A percentile compares a stretch with the other conserved stretches of the same genome.
These are phyloP conservation scores for Cardiocondyla obscurior DNA, from an alignment of 1,140 invertebrate genomes.

Conservation along the genomic window DNA sequence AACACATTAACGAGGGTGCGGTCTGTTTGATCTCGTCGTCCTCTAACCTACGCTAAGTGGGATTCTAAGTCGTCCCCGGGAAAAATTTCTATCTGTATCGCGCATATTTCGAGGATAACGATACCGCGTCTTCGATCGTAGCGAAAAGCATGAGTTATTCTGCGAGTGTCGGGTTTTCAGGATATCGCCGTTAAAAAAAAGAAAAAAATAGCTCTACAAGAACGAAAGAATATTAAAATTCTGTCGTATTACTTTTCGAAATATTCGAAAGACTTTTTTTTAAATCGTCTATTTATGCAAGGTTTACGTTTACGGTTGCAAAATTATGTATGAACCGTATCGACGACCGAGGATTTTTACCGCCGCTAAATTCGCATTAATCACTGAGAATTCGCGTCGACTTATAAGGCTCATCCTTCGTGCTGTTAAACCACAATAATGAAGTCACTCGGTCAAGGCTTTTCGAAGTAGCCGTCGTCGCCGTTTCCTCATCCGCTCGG, in stretches of 20 bases:
- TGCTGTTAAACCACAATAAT: slow-evolving; percentile 69
- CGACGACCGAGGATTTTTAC: neutral
- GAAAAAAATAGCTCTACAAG: neutral
- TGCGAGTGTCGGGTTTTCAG: neutral
- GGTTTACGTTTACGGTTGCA: neutral
- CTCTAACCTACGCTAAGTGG: slow-evolving; percentile 15
- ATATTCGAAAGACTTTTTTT: neutral
- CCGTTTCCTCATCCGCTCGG: neutral
- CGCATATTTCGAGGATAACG: neutral
- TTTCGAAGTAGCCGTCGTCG: slow-evolving; percentile 38
- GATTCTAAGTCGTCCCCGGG: neutral
- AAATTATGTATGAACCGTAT: neutral
- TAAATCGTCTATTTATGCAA: neutral
- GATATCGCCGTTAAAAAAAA: neutral
- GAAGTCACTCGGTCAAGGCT: slow-evolving; percentile 75
- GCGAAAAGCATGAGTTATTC: neutral
- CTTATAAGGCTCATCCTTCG: slow-evolving; percentile 71
- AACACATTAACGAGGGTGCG: slow-evolving; percentile 56
- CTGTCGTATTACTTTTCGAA: neutral
- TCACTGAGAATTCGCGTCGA: slow-evolving; percentile 52
- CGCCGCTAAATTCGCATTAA: slow-evolving; percentile 41
- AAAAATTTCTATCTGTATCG: slow-evolving; percentile 39
- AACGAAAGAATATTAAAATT: neutral
- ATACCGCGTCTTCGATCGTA: neutral
- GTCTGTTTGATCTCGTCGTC: slow-evolving; percentile 64